Evolutionary conservation across 2,888 invertebrate genomes (phyloP), one percentile per base, ranked within the genome.

Genomic region (Hypena proboscidalis): DNA sequence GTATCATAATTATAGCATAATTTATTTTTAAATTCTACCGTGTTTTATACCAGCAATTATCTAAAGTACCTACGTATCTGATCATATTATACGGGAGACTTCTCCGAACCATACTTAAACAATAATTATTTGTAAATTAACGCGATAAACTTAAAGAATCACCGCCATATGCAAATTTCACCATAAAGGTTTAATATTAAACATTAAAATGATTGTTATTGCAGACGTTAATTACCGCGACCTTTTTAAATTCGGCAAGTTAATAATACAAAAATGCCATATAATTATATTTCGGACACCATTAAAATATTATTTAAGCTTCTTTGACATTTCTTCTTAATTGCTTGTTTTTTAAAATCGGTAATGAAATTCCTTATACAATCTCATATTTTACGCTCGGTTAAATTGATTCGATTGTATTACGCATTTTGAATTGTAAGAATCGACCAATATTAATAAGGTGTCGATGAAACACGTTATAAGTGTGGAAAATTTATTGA

Each of bases 211-310:
- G 68, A 78, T 80, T 77, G 76, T 81, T 82, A 81, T 82, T 82
- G 71, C 74, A 58, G 72, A 78, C 77, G 77, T 85, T 88, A 88
- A 88, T 87, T 85, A 83, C 80, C 74, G 53, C 73, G 80, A 85
- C 85, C 85, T 85, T 83, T 80, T 81, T 77, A 74, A 79, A 73
- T 67, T 69, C 67, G 62, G 63, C 66, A 61, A 72, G 70, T 74
- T 80, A 77, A 81, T 80, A 75, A 80, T 67, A 74, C 72, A 70
- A 75, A 79, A 83, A 78, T 72, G 68, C 66, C 62, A 66, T 76
- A 74, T 82, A 77, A 82, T 81, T 79, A 77, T 77, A 71, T 76
- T 77, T 78, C 62, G 70, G 72, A 69, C 72, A 70, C 70, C 70
- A 69, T 69, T 79, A 68, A n/a, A 71, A 74, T 69, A 72, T 72